These are phyloP conservation scores for Holacanthus passer DNA, from an alignment of 2,113 vertebrate species.

Conservation along the genomic window DNA sequence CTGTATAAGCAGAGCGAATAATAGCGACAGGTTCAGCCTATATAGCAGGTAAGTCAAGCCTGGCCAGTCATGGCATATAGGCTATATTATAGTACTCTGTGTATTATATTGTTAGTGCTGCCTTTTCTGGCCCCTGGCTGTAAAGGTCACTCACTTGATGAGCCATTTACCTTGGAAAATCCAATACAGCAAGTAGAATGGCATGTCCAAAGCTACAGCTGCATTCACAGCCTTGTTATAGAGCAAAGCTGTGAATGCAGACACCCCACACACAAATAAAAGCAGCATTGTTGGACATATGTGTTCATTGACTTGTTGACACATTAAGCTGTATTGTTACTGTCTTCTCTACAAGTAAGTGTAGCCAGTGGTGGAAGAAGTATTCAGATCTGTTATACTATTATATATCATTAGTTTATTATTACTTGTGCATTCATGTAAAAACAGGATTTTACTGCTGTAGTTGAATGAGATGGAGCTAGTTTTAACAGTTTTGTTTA, in stretches of 20 bases:
- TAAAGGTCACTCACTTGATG: neutral
- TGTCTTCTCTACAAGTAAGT: neutral
- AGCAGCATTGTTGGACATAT: neutral
- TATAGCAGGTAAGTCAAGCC: neutral
- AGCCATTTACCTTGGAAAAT: neutral
- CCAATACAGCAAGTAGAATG: neutral
- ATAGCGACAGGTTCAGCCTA: neutral
- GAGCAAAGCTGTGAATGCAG: neutral
- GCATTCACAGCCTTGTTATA: neutral
- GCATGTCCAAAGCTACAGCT: neutral
- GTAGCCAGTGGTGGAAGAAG: neutral
- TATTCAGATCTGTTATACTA: neutral
- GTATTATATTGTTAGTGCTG: neutral
- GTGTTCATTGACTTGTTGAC: constrained; percentile 7
- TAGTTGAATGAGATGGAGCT: neutral
- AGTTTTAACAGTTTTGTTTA: too few species aligned
- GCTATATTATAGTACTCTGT: neutral
- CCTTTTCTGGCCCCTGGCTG: neutral
- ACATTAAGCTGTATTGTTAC: neutral
- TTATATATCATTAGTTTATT: neutral
- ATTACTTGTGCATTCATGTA: neutral
- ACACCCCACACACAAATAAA: constrained; percentile 10
- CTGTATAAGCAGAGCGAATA: constrained; percentile 8
- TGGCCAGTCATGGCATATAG: neutral
- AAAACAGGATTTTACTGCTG: neutral